These are phyloP conservation scores for Gymnorhina tibicen DNA, from an alignment of 2,113 vertebrate species.

Conservation along the genomic window DNA sequence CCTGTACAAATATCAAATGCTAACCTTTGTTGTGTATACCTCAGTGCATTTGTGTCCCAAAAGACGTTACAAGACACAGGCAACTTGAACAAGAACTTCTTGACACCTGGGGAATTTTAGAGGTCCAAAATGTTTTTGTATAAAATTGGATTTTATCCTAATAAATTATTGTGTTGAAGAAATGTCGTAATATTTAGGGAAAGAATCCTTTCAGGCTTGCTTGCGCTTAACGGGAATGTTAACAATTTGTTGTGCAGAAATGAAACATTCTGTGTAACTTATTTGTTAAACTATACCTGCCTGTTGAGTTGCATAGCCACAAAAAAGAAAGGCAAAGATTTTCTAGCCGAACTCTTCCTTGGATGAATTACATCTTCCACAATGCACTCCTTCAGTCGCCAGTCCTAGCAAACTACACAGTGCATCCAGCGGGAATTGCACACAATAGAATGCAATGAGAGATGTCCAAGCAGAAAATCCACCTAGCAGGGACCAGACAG, in stretches of 20 bases:
- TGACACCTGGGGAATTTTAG: neutral
- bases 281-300: neutral
- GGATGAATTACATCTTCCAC: neutral
- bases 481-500: neutral
- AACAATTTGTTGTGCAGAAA: neutral
- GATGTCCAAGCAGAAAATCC: neutral
- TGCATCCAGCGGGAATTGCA: neutral
- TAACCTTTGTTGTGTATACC: neutral
- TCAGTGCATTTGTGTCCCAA: neutral
- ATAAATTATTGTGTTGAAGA: neutral
- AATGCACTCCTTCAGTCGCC: neutral
- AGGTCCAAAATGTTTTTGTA: neutral
- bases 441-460: neutral
- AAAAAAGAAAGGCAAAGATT: neutral
- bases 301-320: neutral
- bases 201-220: neutral
- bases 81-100: neutral
- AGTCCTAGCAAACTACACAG: neutral
- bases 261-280: neutral
- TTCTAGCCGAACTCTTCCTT: neutral
- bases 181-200: neutral
- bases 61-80: neutral
- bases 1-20: neutral
- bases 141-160: neutral
- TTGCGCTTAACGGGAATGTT: neutral